phyloP scores from a whole-genome alignment of 64 coral and sea anemone species.

The Actinia equina region DNA sequence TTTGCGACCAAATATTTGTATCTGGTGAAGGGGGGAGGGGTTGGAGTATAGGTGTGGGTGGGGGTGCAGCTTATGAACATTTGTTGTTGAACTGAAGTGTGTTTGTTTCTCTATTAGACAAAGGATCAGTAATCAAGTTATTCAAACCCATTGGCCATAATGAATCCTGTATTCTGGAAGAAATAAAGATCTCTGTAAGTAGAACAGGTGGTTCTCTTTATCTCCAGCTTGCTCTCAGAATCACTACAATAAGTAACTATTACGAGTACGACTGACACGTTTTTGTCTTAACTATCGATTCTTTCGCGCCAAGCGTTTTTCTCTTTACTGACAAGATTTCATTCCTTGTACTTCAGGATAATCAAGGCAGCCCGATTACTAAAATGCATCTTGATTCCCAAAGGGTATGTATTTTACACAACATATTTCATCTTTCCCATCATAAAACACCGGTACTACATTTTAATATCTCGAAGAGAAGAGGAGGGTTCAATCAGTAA shows the following conservation, averaged over 20 bases:
- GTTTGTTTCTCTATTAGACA: conserved; percentile 31
- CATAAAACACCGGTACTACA: too few species aligned
- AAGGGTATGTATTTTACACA: background rate
- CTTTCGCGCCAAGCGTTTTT: too few species aligned
- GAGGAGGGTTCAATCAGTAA: too few species aligned
- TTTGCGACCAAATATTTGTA: too few species aligned
- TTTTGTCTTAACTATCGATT: too few species aligned
- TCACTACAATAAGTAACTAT: background rate
- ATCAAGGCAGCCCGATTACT: background rate
- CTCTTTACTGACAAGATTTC: background rate
- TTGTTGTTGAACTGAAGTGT: background rate
- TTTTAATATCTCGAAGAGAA: too few species aligned
- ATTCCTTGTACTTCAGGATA: background rate
- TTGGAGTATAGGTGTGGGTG: too few species aligned
- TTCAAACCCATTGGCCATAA: background rate
- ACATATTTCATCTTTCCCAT: too few species aligned
- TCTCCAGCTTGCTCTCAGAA: background rate
- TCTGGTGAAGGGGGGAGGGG: too few species aligned
- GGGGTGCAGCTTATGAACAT: background rate
- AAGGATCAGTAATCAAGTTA: conserved; percentile 56
- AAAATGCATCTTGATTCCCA: background rate
- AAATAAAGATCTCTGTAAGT: conserved; percentile 49
- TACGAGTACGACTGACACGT: background rate
- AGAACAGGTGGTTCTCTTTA: background rate
- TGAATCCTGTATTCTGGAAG: conserved; percentile 38